A percentile compares a stretch with the other conserved stretches of the same genome.
These are phyloP conservation scores for Atherinosoma microstoma DNA, from an alignment of 2,797 vertebrate genomes.

Conservation along the genomic window DNA sequence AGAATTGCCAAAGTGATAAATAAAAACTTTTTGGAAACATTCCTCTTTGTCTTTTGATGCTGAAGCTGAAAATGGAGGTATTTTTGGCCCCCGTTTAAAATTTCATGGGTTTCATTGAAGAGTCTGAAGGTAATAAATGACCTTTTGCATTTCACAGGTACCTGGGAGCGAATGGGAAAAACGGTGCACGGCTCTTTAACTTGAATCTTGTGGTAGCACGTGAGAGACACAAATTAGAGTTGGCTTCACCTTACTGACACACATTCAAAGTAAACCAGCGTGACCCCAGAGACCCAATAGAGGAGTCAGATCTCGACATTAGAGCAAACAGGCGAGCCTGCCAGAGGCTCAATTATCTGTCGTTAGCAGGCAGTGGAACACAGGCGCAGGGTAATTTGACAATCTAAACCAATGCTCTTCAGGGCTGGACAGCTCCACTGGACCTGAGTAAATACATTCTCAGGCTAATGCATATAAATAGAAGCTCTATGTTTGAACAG, in stretches of 20 bases:
- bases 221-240: not conserved
- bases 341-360: conserved; percentile 89
- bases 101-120: not conserved
- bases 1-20: not conserved
- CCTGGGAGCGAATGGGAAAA: not conserved
- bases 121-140: not conserved
- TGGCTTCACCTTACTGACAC: conserved; percentile 15
- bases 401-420: conserved; percentile 89
- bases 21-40: not conserved
- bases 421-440: conserved; percentile 87
- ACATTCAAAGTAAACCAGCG: conserved; percentile 31
- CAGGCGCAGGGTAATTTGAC: conserved; percentile 86
- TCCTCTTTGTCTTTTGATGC: not conserved
- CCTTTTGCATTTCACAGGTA: conserved; percentile 1
- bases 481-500: conserved; percentile 86
- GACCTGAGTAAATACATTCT: conserved; percentile 89
- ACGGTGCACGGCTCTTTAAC: not conserved
- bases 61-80: not conserved
- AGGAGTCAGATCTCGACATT: conserved; percentile 29
- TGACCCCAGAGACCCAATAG: conserved; percentile 26
- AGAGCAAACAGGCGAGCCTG: conserved; percentile 66
- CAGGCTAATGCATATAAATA: conserved; percentile 86
- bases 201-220: conserved; percentile 6
- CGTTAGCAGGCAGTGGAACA: conserved; percentile 82
- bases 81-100: not conserved